phyloP scores from a whole-genome alignment of 2,797 vertebrate species.

The Pseudomugil tenellus region DNA sequence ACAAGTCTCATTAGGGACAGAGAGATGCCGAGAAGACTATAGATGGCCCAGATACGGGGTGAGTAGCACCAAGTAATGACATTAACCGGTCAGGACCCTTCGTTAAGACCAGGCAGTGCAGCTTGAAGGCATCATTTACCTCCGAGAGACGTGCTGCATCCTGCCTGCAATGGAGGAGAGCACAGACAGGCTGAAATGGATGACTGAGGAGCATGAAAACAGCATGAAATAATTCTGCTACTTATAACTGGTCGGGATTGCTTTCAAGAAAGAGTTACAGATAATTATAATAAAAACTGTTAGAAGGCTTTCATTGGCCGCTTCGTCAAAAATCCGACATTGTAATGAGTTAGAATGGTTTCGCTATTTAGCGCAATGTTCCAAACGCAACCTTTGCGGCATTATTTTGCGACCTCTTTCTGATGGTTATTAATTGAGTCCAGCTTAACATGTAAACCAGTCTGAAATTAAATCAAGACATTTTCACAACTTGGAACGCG shows the following conservation, averaged over 20 bases:
- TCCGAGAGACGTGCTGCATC: constrained; percentile 43
- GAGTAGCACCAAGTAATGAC: constrained; percentile 46
- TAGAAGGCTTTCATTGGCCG: background rate
- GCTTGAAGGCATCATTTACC: constrained; percentile 4
- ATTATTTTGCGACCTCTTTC: constrained; percentile 19
- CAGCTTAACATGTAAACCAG: constrained; percentile 6
- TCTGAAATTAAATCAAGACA: constrained; percentile 1
- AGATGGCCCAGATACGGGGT: constrained; percentile 58
- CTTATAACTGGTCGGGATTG: constrained; percentile 8
- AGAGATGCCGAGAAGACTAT: constrained; percentile 53
- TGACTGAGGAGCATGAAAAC: constrained; percentile 44
- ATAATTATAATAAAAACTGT: background rate
- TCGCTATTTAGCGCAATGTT: constrained; percentile 20
- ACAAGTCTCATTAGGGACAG: constrained; percentile 48
- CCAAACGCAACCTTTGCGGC: constrained; percentile 31
- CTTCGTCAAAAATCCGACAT: background rate
- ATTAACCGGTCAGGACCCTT: background rate
- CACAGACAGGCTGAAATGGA: constrained; percentile 40
- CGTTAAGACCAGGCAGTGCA: background rate
- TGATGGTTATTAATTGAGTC: background rate
- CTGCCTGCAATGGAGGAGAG: constrained; percentile 68
- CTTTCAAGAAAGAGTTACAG: constrained; percentile 5
- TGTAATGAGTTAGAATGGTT: constrained; percentile 27
- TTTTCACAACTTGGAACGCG: constrained; percentile 12
- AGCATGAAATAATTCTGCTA: constrained; percentile 35